A percentile compares a stretch with the other conserved stretches of the same genome.
Conservation (phyloP, 2,113 vertebrate genomes). For the Tamias sibiricus region DNA sequence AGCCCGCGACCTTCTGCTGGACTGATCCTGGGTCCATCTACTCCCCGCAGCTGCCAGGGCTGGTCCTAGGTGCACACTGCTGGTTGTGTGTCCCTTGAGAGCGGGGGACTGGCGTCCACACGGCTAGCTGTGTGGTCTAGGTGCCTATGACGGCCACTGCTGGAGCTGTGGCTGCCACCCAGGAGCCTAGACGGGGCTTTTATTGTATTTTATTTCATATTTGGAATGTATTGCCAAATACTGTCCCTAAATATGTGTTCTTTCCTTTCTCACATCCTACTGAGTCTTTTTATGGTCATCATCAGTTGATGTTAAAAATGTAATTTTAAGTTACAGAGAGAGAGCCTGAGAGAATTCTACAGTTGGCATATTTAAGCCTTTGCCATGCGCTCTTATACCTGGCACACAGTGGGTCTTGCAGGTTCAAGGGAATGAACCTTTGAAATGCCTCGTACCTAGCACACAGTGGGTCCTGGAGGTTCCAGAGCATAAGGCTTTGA, state of each 20-base stretch:
- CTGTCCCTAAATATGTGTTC: background rate
- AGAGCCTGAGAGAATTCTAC: background rate
- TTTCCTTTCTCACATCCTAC: background rate
- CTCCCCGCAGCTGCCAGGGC: background rate
- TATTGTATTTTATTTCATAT: background rate
- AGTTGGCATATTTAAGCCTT: background rate
- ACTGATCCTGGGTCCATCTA: background rate
- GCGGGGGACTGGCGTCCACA: too few relatives aligned
- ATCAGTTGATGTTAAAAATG: background rate
- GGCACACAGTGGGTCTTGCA: background rate
- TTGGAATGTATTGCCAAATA: background rate
- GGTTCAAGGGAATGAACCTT: background rate
- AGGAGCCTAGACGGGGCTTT: background rate
- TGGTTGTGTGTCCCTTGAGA: background rate
- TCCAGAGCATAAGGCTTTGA: background rate
- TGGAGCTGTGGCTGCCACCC: background rate
- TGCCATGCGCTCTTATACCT: background rate
- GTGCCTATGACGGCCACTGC: background rate
- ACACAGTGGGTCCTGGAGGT: too few relatives aligned
- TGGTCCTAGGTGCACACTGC: background rate
- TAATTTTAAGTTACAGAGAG: background rate
- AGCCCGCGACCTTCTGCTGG: background rate
- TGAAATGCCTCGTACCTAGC: too few relatives aligned
- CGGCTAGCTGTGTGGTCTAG: background rate
- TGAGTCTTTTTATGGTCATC: background rate